Base-by-base conservation (phyloP, 1,140 invertebrate species). In the Drosophila mauritiana region DNA sequence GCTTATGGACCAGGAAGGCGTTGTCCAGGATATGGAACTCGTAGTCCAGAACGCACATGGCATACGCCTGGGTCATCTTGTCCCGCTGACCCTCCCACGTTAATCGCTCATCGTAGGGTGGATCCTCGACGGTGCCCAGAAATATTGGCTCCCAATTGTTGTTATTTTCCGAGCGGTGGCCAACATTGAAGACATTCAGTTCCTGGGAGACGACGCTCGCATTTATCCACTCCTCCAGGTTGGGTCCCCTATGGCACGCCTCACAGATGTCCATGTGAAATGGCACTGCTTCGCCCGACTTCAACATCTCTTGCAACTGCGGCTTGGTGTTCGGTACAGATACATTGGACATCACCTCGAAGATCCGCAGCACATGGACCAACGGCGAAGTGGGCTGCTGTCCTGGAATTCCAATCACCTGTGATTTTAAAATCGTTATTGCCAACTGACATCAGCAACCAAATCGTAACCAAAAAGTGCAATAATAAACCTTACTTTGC, bases 11-110 rank as follows among this genome's bases (percentile, higher is more conserved):
- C 12, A 97, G 92, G 92, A 97, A 98, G 3, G 96, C 96, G 90
- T 97, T 98, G 92, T 98, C 96, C 72, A 98, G 86, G 58, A 97
- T 97, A 91, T 97, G 94, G 90, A 98, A 97, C 78, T 97, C 96
- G 84, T 97, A 98, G 92, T 97, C 95, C 76, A 97, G 92, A 2
- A 97, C 95, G 92, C 97, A 97, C 42, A 97, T 93, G n/a, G 95
- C 94, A 91, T 97, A 97, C 52, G 96, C 97, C 96, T 98, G 97
- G 22, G 97, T 97, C 97, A 98, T 98, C 93, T 97, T 97, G 92
- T 97, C 96, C 91, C 96, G 96, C 93, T 96, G 96, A 34, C 96
- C 96, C 84, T 97, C 96, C 96, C 97, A 97, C 82, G 95, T 97
- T 11, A 97, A 94, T 77, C 96, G 93, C 81, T 97, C 95, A 78